A percentile compares a stretch with the other conserved stretches of the same genome.
Conservation (phyloP, 2,797 vertebrate genomes). For the Gambusia yucatana region DNA sequence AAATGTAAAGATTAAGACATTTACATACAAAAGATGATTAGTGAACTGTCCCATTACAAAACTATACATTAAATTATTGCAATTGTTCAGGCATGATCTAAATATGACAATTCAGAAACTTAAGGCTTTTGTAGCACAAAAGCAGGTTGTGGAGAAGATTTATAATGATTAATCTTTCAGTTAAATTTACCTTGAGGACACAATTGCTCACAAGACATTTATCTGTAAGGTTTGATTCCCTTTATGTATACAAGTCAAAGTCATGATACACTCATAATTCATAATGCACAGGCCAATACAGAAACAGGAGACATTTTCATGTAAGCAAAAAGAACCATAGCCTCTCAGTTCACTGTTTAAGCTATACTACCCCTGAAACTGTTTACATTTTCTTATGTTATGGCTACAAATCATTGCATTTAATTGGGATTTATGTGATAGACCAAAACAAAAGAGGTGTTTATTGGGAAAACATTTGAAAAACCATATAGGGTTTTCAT, state of each 20-base stretch:
- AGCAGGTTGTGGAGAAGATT: constrained; percentile 34
- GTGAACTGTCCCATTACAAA: background rate
- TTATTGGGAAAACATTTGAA: background rate
- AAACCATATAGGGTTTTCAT: background rate
- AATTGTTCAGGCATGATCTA: background rate
- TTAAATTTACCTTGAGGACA: constrained; percentile 49
- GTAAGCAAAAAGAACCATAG: background rate
- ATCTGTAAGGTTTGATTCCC: constrained; percentile 47
- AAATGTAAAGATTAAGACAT: constrained; percentile 3
- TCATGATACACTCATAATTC: constrained; percentile 17
- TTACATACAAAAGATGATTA: background rate
- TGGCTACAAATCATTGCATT: background rate
- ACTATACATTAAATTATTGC: background rate
- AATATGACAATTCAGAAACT: background rate
- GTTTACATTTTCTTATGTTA: background rate
- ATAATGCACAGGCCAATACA: constrained; percentile 16
- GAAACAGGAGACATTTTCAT: background rate
- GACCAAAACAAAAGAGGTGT: background rate
- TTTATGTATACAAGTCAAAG: constrained; percentile 18
- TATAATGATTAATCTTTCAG: constrained; percentile 51
- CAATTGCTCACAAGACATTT: constrained; percentile 27
- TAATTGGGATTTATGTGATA: background rate
- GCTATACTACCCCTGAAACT: no score
- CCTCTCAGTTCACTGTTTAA: background rate
- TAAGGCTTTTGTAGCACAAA: constrained; percentile 12